Base-by-base conservation (phyloP, 1,140 invertebrate species). In the Pseudomyrmex dendroicus region DNA sequence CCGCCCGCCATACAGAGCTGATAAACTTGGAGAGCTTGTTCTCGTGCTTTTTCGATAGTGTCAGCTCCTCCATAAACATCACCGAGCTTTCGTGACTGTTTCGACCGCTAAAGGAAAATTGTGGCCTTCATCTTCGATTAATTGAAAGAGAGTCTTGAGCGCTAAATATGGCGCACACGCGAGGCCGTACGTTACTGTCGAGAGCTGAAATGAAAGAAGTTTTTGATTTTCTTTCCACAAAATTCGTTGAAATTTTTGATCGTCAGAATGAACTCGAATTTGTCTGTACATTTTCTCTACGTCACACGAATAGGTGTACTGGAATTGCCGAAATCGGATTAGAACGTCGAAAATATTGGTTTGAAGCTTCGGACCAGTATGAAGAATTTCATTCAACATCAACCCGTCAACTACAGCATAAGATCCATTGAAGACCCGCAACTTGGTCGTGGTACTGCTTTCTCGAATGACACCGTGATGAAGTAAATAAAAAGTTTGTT, bases 271-370 rank as follows among this genome's bases (percentile, higher is more conserved):
- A 9, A 76, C 22, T 1, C 1, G 1, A 0, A 78, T 78, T 10
- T 78, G 63, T 1, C 63, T n/a, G 4, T 22, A 78, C 63, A 78
- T 78, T 50, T 68, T 78, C 0, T 25, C 64, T 1, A 67, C n/a
- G 4, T 78, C 54, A 0, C 54, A 22, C 0, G 35, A 25, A n/a
- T 67, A 77, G 0, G 44, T 13, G 7, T 17, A 48, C 0, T 5
- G 10, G 44, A 20, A 46, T 0, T 1, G 0, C 0, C 63, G n/a
- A 5, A 56, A 48, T 7, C 44, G 35, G 1, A 78, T 0, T 4
- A 78, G 3, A 0, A 78, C 54, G 5, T 78, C 54, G 0, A 8
- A 20, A 0, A 68, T 20, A 1, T 78, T 44, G 0, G 15, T 9
- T 12, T 67, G 35, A 1, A 68, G 2, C n/a, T 78, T 78, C 0